Conservation (phyloP, 2,797 vertebrate genomes). For the Pipistrellus pygmaeus region DNA sequence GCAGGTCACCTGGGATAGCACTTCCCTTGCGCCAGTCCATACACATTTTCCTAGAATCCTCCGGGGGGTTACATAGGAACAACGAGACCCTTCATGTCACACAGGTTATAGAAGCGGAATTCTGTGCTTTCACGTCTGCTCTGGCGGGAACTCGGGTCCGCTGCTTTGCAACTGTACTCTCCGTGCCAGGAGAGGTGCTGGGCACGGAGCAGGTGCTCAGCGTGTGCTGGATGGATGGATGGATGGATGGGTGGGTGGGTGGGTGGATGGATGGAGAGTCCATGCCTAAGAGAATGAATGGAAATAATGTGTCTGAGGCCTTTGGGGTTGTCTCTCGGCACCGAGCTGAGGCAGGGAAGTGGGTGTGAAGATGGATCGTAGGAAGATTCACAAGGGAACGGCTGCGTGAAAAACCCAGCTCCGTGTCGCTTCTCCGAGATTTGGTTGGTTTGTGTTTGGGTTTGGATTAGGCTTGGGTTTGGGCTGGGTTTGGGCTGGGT, state of each 20-base stretch:
- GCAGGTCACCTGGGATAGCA: not conserved
- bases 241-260: too few relatives aligned
- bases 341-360: not conserved
- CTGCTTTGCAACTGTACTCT: not conserved
- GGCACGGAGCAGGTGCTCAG: too few relatives aligned
- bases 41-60: not conserved
- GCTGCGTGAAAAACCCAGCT: not conserved
- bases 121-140: too few relatives aligned
- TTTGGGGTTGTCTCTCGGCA: not conserved
- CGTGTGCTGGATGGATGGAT: too few relatives aligned
- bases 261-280: too few relatives aligned
- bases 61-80: not conserved
- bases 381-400: not conserved
- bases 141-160: too few relatives aligned
- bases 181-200: not conserved
- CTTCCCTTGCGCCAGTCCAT: not conserved
- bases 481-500: not conserved
- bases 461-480: not conserved
- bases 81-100: not conserved
- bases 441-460: not conserved
- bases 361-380: not conserved
- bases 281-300: not conserved
- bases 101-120: not conserved
- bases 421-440: not conserved
- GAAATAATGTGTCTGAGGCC: not conserved